Conservation (phyloP, 1,140 invertebrate genomes). For the Leptinotarsa lineolata region DNA sequence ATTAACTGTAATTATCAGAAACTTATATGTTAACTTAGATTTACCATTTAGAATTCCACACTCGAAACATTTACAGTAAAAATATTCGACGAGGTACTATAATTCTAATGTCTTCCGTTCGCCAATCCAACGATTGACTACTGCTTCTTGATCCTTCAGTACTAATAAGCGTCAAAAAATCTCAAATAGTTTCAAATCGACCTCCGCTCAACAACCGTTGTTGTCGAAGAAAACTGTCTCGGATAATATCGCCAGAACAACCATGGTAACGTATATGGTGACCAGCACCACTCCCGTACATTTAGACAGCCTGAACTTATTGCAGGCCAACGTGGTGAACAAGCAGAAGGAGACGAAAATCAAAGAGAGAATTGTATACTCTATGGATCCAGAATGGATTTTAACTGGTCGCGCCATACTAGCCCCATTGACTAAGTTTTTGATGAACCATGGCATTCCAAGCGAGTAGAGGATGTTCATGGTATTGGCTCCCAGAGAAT, state of each 20-base stretch:
- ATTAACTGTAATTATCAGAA: no score
- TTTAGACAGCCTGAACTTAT: constrained; percentile 64
- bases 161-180: background rate
- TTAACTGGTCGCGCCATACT: constrained; percentile 55
- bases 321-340: constrained; percentile 62
- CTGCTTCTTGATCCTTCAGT: no score
- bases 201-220: background rate
- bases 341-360: constrained; percentile 64
- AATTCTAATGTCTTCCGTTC: no score
- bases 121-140: no score
- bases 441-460: constrained; percentile 83
- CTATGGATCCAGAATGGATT: constrained; percentile 65
- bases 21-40: no score
- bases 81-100: no score
- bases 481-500: constrained; percentile 82
- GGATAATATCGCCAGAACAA: constrained; percentile 64
- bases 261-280: constrained; percentile 65
- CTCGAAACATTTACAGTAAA: no score
- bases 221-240: constrained; percentile 45
- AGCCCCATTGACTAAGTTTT: constrained; percentile 63
- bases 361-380: constrained; percentile 68
- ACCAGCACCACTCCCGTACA: constrained; percentile 64
- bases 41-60: no score
- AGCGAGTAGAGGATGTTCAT: constrained; percentile 85
- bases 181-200: background rate